Percentiles rank a stretch among this genome's conserved stretches.
phyloP scores from a whole-genome alignment of 2,113 vertebrate genomes.

The Ancistrus triradiatus region DNA sequence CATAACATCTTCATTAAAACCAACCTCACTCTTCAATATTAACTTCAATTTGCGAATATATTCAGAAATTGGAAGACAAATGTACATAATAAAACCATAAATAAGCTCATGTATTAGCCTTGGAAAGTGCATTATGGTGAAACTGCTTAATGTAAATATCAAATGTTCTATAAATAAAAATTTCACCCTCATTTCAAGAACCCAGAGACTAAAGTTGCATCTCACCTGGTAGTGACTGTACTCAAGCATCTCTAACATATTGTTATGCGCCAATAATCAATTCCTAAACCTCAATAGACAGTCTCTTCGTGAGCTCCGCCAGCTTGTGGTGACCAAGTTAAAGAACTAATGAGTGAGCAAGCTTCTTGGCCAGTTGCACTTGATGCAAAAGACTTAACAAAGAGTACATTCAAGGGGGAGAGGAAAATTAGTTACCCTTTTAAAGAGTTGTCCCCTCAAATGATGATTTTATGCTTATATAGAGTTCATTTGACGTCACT shows the following conservation, averaged over 20 bases:
- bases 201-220: conserved; percentile 10
- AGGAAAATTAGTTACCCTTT: conserved; percentile 69
- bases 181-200: too few relatives aligned
- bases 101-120: too few relatives aligned
- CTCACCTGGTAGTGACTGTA: conserved; percentile 96
- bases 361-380: conserved; percentile 54
- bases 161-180: too few relatives aligned
- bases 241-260: conserved; percentile 97
- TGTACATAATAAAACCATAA: too few relatives aligned
- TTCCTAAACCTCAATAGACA: conserved; percentile 44
- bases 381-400: conserved; percentile 54
- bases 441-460: conserved; percentile 73
- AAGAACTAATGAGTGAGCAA: not conserved
- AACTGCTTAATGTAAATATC: too few relatives aligned
- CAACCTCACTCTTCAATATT: too few relatives aligned
- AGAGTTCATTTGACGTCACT: conserved; percentile 87
- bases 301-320: conserved; percentile 55
- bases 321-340: conserved; percentile 48
- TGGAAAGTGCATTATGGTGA: too few relatives aligned
- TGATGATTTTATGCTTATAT: conserved; percentile 79
- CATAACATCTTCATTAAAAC: too few relatives aligned
- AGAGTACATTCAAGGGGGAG: conserved; percentile 78
- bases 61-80: too few relatives aligned
- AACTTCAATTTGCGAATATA: too few relatives aligned
- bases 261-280: conserved; percentile 49